A percentile compares a stretch with the other conserved stretches of the same genome.
These are phyloP conservation scores for Acomys russatus DNA, from an alignment of 2,797 vertebrate species.

Conservation along the genomic window DNA sequence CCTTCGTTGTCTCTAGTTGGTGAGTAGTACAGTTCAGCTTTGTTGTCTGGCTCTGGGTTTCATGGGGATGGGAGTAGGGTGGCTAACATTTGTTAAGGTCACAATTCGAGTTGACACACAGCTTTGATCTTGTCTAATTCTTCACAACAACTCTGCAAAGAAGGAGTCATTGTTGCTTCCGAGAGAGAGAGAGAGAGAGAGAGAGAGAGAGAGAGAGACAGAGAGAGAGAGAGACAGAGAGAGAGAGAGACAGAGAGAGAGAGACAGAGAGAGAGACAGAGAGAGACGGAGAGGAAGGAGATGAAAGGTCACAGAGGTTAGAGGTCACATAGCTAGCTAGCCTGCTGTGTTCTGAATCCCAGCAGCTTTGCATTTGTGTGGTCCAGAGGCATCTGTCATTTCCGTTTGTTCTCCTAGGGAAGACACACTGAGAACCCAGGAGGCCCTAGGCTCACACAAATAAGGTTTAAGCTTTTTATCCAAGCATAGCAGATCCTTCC, in stretches of 20 bases:
- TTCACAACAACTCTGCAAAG: slow-evolving; percentile 52
- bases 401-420: neutral
- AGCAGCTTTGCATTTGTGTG: neutral
- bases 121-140: slow-evolving; percentile 71
- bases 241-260: neutral
- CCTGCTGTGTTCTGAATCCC: slow-evolving; percentile 29
- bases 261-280: neutral
- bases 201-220: too few species aligned
- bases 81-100: slow-evolving; percentile 70
- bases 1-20: slow-evolving; percentile 62
- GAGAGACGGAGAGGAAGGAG: neutral
- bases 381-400: neutral
- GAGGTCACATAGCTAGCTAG: neutral
- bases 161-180: neutral
- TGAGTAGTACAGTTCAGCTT: slow-evolving; percentile 38
- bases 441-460: neutral
- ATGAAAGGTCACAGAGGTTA: slow-evolving; percentile 41
- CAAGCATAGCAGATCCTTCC: neutral
- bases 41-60: slow-evolving; percentile 70
- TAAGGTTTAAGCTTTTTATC: slow-evolving; percentile 34
- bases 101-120: slow-evolving; percentile 35
- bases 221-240: neutral
- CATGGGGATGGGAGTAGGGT: slow-evolving; percentile 48
- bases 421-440: neutral
- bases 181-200: neutral